phyloP scores from a whole-genome alignment of 1,140 invertebrate genomes.

The Trachelipus rathkii region DNA sequence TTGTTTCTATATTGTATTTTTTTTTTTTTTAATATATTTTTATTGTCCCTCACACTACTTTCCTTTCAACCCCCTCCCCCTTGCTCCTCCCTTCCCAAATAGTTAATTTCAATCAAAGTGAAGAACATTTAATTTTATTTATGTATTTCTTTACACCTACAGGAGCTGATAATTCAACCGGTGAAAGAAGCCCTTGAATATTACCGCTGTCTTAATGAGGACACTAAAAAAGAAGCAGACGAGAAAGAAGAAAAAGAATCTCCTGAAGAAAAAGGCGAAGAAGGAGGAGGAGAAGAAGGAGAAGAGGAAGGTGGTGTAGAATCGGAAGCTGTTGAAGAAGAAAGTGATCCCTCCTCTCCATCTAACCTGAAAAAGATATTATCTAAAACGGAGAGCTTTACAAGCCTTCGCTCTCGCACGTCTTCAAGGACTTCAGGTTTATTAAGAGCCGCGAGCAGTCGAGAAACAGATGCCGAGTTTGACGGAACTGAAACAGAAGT shows the following conservation, averaged over 20 bases:
- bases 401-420: not conserved
- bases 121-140: no score
- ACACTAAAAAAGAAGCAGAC: slow-evolving; percentile 47
- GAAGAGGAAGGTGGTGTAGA: not conserved
- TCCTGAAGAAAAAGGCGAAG: not conserved
- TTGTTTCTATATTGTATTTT: no score
- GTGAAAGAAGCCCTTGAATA: slow-evolving; percentile 62
- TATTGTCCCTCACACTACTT: no score
- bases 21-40: no score
- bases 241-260: not conserved
- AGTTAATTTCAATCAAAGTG: no score
- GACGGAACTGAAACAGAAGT: slow-evolving; percentile 55
- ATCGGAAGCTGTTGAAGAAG: not conserved
- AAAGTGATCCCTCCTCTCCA: not conserved
- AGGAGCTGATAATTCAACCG: slow-evolving; percentile 61
- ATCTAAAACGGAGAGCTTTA: slow-evolving; percentile 1
- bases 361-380: slow-evolving; percentile 6
- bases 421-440: not conserved
- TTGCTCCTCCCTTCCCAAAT: no score
- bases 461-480: not conserved
- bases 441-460: not conserved
- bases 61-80: no score
- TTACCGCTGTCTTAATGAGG: slow-evolving; percentile 62
- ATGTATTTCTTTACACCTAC: slow-evolving; percentile 18
- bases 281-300: not conserved